A percentile compares a stretch with the other conserved stretches of the same genome.
Conservation (phyloP, 2,888 invertebrate species). For the Spodoptera littoralis region DNA sequence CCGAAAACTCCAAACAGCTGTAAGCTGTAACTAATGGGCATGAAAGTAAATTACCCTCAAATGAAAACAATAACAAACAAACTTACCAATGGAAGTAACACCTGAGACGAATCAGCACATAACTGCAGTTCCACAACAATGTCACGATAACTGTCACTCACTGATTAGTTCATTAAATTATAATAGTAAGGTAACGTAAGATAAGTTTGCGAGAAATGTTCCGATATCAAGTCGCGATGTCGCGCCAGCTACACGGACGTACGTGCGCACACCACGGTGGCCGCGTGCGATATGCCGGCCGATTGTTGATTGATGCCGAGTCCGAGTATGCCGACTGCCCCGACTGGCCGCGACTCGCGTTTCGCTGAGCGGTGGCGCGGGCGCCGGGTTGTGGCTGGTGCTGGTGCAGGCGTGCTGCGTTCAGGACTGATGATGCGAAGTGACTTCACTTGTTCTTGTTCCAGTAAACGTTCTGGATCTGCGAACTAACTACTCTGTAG, state of each 20-base stretch:
- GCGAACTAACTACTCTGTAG: too few relatives aligned
- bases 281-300: constrained; percentile 54
- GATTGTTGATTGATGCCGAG: neutral
- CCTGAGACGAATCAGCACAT: constrained; percentile 37
- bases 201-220: constrained; percentile 46
- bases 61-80: constrained; percentile 9
- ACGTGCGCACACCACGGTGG: constrained; percentile 35
- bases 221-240: constrained; percentile 27
- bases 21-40: too few relatives aligned
- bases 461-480: too few relatives aligned
- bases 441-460: too few relatives aligned
- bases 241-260: neutral
- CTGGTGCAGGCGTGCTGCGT: too few relatives aligned
- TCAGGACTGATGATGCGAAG: too few relatives aligned
- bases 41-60: constrained; percentile 35
- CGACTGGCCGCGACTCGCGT: neutral
- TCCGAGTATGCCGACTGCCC: neutral
- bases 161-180: constrained; percentile 38
- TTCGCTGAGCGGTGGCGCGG: too few relatives aligned
- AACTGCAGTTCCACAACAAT: constrained; percentile 52
- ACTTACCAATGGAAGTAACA: constrained; percentile 47
- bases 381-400: too few relatives aligned
- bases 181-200: constrained; percentile 20
- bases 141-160: constrained; percentile 55
- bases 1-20: too few relatives aligned